These are phyloP conservation scores for Agriopis leucophaearia DNA, from an alignment of 2,888 invertebrate genomes.

Conservation along the genomic window DNA sequence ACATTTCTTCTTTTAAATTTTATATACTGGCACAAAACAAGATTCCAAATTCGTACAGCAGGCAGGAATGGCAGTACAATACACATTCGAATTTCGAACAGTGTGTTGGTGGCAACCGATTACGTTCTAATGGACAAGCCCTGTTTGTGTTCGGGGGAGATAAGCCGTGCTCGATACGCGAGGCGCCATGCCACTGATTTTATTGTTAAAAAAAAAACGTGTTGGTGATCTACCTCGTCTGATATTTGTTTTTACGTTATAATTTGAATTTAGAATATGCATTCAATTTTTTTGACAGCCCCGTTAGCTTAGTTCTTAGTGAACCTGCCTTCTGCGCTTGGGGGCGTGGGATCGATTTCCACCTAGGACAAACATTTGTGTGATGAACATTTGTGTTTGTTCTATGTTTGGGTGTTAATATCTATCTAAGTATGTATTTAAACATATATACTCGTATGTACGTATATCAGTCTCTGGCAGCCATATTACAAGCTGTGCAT, in stretches of 20 bases:
- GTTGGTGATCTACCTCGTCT: slow-evolving; percentile 66
- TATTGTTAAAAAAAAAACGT: slow-evolving; percentile 62
- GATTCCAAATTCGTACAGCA: slow-evolving; percentile 69
- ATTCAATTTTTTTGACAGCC: no score
- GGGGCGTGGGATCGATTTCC: no score
- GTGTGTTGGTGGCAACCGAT: slow-evolving; percentile 85
- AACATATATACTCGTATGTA: no score
- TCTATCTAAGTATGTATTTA: no score
- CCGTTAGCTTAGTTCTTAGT: no score
- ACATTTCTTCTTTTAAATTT: not conserved
- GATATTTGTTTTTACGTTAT: slow-evolving; percentile 56
- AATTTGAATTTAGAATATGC: slow-evolving; percentile 32
- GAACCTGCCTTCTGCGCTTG: no score
- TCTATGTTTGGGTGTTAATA: no score
- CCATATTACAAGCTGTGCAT: no score
- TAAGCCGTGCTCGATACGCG: slow-evolving; percentile 81
- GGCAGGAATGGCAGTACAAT: slow-evolving; percentile 63
- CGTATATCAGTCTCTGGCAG: no score
- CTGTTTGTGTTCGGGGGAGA: slow-evolving; percentile 81
- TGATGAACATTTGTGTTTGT: no score
- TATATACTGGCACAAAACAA: slow-evolving; percentile 50
- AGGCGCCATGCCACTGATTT: slow-evolving; percentile 84
- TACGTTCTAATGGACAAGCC: slow-evolving; percentile 87
- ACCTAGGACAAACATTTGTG: no score
- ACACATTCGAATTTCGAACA: slow-evolving; percentile 61